Evolutionary conservation across 2,888 invertebrate species (phyloP), one percentile per base, ranked within the genome.

Genomic region (Rhyacophila evoluta): DNA sequence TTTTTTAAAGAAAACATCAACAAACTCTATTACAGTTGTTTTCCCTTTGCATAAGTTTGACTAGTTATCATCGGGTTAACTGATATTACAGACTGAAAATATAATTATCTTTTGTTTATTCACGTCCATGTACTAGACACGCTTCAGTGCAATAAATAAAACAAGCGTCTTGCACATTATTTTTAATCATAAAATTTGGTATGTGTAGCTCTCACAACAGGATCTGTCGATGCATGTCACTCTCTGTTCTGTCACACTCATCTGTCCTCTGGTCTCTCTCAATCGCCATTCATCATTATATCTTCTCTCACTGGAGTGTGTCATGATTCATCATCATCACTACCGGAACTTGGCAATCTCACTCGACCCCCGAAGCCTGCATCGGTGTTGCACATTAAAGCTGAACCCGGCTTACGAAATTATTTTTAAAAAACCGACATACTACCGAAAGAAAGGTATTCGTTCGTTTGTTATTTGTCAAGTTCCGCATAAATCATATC

Each of bases 191-290:
- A 8, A 55, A 12, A 55, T 19, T 55, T 55, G 55, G 55, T 55
- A 55, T 55, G 55, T 25, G 55, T 55, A 55, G 55, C 15, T 55
- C 55, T 55, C 55, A 55, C 55, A 0, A 19, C 29, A 55, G 55
- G 55, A 55, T 55, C 55, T 55, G 55, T 55, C 19, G 10, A 25
- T 55, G 55, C 55, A 55, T 55, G 55, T 55, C 55, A 55, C 55
- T 55, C 41, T 55, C 55, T 55, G 55, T 55, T 55, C 55, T 55
- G 55, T 55, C 19, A 55, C 55, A 55, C 55, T 19, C 55, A 55
- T 55, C 55, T 55, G 25, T 55, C 55, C 55, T 55, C 55, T 55
- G 55, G 10, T 55, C 55, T 55, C 55, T 55, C 55, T 55, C 55
- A 55, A 15, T 55, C 55, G 55, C 19, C 55, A 55, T 55, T 55